Evolutionary conservation across 2,113 vertebrate species (phyloP).

Genomic region (Otolemur garnettii): DNA sequence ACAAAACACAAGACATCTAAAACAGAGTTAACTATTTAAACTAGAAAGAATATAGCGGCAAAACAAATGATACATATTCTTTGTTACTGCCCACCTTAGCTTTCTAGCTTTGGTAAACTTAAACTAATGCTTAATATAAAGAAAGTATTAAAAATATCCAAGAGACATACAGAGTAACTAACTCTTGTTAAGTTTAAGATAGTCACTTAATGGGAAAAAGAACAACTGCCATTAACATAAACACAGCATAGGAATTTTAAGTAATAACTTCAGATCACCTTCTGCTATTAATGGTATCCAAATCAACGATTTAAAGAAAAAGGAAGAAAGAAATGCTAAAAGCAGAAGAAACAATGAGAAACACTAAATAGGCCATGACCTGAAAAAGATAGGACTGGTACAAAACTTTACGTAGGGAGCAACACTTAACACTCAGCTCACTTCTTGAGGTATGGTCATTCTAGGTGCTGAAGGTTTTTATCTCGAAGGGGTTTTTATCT

Average conservation of each 20-base stretch:
- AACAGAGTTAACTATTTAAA: constrained; percentile 32
- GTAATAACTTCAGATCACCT: constrained; percentile 11
- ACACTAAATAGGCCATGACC: background rate
- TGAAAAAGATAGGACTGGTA: background rate
- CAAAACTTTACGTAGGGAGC: background rate
- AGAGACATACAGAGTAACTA: background rate
- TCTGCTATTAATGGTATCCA: background rate
- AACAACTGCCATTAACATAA: constrained; percentile 24
- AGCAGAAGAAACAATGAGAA: background rate
- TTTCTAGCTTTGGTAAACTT: background rate
- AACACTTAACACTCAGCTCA: background rate
- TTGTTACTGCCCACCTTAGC: background rate
- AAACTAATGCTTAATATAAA: constrained; percentile 4
- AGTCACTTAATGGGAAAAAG: background rate
- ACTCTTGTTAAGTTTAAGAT: background rate
- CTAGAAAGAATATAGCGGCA: background rate
- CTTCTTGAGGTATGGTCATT: too few species aligned
- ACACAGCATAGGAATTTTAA: background rate
- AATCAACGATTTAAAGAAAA: background rate
- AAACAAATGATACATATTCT: background rate
- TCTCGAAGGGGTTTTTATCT: too few species aligned
- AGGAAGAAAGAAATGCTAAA: background rate
- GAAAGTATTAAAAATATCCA: background rate
- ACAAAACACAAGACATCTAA: background rate
- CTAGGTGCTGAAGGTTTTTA: too few species aligned